Base-by-base conservation (phyloP, 2,888 invertebrate genomes). In the Dynastes grantii region DNA sequence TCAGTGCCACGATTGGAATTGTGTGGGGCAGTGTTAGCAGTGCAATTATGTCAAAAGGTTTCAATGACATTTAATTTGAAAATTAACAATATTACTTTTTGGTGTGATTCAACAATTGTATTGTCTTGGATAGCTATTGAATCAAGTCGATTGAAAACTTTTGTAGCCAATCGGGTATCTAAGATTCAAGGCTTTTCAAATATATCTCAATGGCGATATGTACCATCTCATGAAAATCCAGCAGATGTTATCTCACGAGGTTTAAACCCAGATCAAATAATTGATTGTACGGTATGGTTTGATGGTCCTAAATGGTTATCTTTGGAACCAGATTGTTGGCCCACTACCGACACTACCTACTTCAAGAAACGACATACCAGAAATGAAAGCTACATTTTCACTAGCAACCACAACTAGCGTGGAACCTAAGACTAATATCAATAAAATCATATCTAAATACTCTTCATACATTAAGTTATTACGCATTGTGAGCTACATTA, bases 91-190 rank as follows among this genome's bases (percentile, higher is more conserved):
- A 29, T 27, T 51, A 55, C 58, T 6, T 67, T 79, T 49, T 83
- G 81, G 79, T 58, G 81, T 4, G 82, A 83, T 68, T 83, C 81
- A 16, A 70, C 67, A 58, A 80, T 81, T 51, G 45, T 55, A 13
- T 76, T 81, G 63, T n/a, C 61, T 65, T 83, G 83, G 82, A 45
- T 82, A 37, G 51, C 58, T 1, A 51, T 27, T 4, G 53, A 70
- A 32, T 70, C 80, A 9, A 68, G 53, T 32, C 51, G 76, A 45
- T 81, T 79, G 77, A 73, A 79, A 76, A 78, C 77, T 2, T 81
- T 81, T 76, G 80, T 81, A 51, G 78, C 77, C 16, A 81, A 81
- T 53, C 27, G 80, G n/a, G 78, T 81, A 2, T 40, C 58, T 16
- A 68, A 80, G 67, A 79, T 82, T 49, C 76, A 80, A 77, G 32